These are phyloP conservation scores for Solea senegalensis DNA, from an alignment of 2,113 vertebrate species.

Conservation along the genomic window DNA sequence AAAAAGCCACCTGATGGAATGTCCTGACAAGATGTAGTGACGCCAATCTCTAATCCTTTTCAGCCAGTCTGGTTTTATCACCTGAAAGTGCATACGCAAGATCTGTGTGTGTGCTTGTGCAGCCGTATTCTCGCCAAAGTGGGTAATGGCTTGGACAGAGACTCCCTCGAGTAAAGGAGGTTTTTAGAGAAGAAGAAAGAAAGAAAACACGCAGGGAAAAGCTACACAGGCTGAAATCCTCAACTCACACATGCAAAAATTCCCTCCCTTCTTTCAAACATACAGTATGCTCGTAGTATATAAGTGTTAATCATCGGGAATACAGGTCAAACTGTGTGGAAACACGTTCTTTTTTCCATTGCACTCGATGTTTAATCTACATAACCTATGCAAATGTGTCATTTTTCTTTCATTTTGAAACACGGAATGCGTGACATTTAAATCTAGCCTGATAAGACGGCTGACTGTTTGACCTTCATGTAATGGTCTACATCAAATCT, in stretches of 20 bases:
- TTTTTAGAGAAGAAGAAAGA: conserved; percentile 36
- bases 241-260: conserved; percentile 31
- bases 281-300: conserved; percentile 5
- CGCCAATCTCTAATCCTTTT: conserved; percentile 28
- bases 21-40: conserved; percentile 39
- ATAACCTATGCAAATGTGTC: conserved; percentile 36
- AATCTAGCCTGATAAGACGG: conserved; percentile 52
- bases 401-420: conserved; percentile 32
- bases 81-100: conserved; percentile 47
- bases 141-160: conserved; percentile 59
- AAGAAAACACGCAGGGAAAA: conserved; percentile 1
- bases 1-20: conserved; percentile 20
- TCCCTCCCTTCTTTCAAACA: not conserved
- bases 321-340: conserved; percentile 10
- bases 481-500: conserved; percentile 58
- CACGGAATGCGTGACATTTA: conserved; percentile 55
- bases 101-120: conserved; percentile 32
- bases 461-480: conserved; percentile 68
- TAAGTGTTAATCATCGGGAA: not conserved
- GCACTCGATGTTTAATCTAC: conserved; percentile 47
- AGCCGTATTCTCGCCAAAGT: conserved; percentile 43
- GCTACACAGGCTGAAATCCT: conserved; percentile 25
- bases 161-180: conserved; percentile 54
- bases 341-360: conserved; percentile 36
- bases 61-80: conserved; percentile 47